Percentiles rank a stretch among this genome's conserved stretches.
Evolutionary conservation across 2,797 vertebrate species (phyloP).

Genomic region (Parauchenoglanis punctatus): DNA sequence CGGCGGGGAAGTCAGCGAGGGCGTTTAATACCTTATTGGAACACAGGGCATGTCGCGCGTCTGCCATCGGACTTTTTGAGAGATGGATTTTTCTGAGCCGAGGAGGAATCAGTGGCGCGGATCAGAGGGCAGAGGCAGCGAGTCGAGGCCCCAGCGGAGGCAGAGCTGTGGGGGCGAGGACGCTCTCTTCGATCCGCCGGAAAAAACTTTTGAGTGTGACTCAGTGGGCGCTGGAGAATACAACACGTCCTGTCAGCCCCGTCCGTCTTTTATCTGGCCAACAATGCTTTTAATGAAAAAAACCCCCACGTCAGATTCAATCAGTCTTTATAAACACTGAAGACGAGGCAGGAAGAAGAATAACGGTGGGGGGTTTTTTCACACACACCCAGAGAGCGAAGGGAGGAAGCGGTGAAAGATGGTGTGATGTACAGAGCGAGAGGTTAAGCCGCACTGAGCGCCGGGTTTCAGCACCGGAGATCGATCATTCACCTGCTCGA

Average conservation of each 20-base stretch:
- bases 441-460: slow-evolving; percentile 24
- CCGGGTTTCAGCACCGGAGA: not conserved
- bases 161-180: slow-evolving; percentile 8
- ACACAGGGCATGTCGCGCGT: not conserved
- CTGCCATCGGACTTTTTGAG: slow-evolving; percentile 12
- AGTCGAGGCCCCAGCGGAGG: slow-evolving; percentile 32
- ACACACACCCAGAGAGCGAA: not conserved
- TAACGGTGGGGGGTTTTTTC: not conserved
- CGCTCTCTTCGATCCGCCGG: not conserved
- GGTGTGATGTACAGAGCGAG: slow-evolving; percentile 15
- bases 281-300: not conserved
- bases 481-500: slow-evolving; percentile 25
- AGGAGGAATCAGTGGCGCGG: slow-evolving; percentile 30
- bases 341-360: not conserved
- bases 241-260: not conserved
- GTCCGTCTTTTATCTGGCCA: not conserved
- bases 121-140: slow-evolving; percentile 42
- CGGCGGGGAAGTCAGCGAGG: not conserved
- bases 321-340: not conserved
- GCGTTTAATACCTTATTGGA: not conserved
- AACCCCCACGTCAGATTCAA: too few relatives aligned
- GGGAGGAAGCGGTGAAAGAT: not conserved
- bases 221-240: not conserved
- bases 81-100: slow-evolving; percentile 43
- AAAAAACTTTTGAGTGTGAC: not conserved